Evolutionary conservation across 2,797 vertebrate species (phyloP).

Genomic region (Sylvia borin): DNA sequence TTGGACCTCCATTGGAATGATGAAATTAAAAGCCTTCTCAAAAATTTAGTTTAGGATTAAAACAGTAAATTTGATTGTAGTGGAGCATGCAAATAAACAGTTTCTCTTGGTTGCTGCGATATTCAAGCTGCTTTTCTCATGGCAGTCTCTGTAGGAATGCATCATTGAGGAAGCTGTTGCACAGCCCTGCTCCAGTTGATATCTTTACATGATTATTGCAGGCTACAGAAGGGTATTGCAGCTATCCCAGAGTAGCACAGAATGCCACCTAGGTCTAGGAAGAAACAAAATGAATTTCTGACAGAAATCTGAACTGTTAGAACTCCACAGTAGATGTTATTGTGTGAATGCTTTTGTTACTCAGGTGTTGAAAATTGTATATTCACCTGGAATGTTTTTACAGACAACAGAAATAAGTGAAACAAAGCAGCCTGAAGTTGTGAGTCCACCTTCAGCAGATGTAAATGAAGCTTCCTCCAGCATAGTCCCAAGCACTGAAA

Average conservation of each 20-base stretch:
- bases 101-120: background rate
- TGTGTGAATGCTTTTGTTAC: background rate
- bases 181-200: background rate
- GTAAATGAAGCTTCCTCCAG: slow-evolving; percentile 70
- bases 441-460: slow-evolving; percentile 60
- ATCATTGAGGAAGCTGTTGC: background rate
- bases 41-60: background rate
- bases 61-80: background rate
- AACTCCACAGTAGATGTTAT: background rate
- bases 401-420: slow-evolving; percentile 81
- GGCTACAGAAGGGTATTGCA: background rate
- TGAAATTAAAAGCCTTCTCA: background rate
- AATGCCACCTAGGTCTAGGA: background rate
- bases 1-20: background rate
- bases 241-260: background rate
- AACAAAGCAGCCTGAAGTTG: slow-evolving; percentile 68
- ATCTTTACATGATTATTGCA: background rate
- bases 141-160: background rate
- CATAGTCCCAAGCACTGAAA: slow-evolving; percentile 74
- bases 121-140: background rate
- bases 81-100: background rate
- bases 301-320: background rate
- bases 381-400: background rate
- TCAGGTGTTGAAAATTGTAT: background rate
- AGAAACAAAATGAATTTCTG: background rate